Base-by-base conservation (phyloP, 2,888 invertebrate species). In the Ischnura elegans region DNA sequence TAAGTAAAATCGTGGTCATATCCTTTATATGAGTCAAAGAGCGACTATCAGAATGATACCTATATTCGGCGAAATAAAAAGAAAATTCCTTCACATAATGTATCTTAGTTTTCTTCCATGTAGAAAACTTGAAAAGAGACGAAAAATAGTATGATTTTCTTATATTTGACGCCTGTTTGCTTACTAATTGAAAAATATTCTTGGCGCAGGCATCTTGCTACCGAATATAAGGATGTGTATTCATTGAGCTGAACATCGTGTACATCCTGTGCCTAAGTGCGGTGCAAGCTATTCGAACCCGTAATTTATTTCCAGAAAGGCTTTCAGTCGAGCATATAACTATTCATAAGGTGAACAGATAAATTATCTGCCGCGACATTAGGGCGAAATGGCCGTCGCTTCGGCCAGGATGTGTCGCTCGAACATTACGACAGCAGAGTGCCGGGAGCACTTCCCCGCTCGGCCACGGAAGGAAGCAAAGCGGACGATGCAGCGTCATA, bases 321-420 rank as follows among this genome's bases (percentile, higher is more conserved):
- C 66, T 29, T 36, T 36, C 66, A 29, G 29, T 2, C 66, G 66
- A 76, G 29, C 66, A 76, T 76, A 76, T 76, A 29, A 76, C 66
- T 76, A 76, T 36, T 76, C 66, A 76, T 76, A 76, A 76, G 66
- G 66, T 36, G 29, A n/a, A 36, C 66, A 29, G 36, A 36, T 76
- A 76, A 76, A 76, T 76, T 76, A 76, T 76, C 66, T 76, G 66
- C 66, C 10, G 10, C 66, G n/a, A 76, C 66, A 36, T 76, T 76
- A 76, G n/a, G 10, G 66, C 66, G 66, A 76, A 76, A 76, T 76
- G 66, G 66, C 6, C 66, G 66, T 76, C 29, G n/a, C 66, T 76
- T 76, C 66, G 6, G 36, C 66, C 66, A 76, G 61, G 36, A 76
- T 76, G 36, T 76, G 66, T 36, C 29, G 66, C 5, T 29, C 66